Conservation (phyloP, 2,888 invertebrate genomes). For the Branchipolynoe longqiensis region DNA sequence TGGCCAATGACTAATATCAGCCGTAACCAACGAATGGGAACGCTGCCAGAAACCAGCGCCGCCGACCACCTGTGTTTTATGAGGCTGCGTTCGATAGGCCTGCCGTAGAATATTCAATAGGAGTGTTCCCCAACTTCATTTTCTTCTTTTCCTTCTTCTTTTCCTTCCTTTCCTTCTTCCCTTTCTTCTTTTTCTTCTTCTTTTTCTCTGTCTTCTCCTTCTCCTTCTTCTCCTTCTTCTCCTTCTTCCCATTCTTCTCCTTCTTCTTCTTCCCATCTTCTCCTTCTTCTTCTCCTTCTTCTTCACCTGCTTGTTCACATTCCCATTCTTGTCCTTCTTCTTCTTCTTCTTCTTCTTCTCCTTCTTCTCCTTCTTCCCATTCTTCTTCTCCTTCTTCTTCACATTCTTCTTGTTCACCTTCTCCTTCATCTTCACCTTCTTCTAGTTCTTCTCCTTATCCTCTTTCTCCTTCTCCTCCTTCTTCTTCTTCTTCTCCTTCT, state of each 20-base stretch:
- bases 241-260: not conserved
- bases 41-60: no score
- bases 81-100: no score
- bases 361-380: not conserved
- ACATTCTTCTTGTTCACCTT: not conserved
- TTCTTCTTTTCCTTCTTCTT: not conserved
- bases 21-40: no score
- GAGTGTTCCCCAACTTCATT: not conserved
- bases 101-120: not conserved
- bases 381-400: no score
- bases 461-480: not conserved
- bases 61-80: no score
- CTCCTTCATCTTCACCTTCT: not conserved
- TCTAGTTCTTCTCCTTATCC: not conserved
- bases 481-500: no score
- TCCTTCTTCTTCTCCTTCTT: not conserved
- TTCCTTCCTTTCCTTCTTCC: not conserved
- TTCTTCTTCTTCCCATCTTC: no score
- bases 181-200: not conserved
- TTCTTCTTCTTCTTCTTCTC: not conserved
- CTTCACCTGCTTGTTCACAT: not conserved
- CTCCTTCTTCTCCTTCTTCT: not conserved
- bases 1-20: no score
- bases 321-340: not conserved
- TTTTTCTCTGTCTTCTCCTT: not conserved